These are phyloP conservation scores for Julus scanicus DNA, from an alignment of 2,888 invertebrate species.

Conservation along the genomic window DNA sequence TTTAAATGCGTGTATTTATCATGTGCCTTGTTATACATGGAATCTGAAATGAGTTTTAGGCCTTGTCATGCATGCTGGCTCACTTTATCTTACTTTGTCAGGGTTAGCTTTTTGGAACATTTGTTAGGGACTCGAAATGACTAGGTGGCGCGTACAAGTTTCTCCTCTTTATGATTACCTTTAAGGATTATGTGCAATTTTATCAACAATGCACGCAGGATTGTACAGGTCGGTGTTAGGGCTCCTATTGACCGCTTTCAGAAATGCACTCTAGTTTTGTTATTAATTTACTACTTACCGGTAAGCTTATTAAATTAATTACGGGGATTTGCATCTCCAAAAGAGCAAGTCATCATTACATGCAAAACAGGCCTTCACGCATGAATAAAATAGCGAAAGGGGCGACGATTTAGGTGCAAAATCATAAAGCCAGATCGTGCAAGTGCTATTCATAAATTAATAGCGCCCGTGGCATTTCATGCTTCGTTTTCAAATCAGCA, in stretches of 20 bases:
- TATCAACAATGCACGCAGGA: background rate
- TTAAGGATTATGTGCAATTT: background rate
- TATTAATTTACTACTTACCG: slow-evolving; percentile 40
- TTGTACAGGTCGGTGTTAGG: background rate
- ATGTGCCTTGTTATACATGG: slow-evolving; percentile 20
- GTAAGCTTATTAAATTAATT: slow-evolving; percentile 41
- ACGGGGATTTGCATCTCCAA: slow-evolving; percentile 21
- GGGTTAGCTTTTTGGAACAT: slow-evolving; percentile 18
- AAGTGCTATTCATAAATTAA: slow-evolving; percentile 41
- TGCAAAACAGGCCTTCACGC: slow-evolving; percentile 38
- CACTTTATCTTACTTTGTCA: slow-evolving; percentile 36
- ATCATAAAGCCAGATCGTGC: slow-evolving; percentile 17
- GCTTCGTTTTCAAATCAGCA: slow-evolving; percentile 1
- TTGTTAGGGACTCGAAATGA: slow-evolving; percentile 13
- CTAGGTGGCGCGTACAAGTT: background rate
- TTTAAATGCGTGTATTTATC: slow-evolving; percentile 32
- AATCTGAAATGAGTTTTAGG: slow-evolving; percentile 24
- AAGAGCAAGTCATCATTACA: slow-evolving; percentile 36
- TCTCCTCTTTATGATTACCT: slow-evolving; percentile 26
- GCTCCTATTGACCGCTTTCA: slow-evolving; percentile 34
- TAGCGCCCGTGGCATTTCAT: background rate
- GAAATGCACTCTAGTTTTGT: slow-evolving; percentile 36
- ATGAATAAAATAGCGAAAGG: slow-evolving; percentile 22
- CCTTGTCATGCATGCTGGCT: background rate
- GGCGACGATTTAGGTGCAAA: slow-evolving; percentile 21